These are phyloP conservation scores for Dipodomys stephensi DNA, from an alignment of 2,113 vertebrate genomes.

Conservation along the genomic window DNA sequence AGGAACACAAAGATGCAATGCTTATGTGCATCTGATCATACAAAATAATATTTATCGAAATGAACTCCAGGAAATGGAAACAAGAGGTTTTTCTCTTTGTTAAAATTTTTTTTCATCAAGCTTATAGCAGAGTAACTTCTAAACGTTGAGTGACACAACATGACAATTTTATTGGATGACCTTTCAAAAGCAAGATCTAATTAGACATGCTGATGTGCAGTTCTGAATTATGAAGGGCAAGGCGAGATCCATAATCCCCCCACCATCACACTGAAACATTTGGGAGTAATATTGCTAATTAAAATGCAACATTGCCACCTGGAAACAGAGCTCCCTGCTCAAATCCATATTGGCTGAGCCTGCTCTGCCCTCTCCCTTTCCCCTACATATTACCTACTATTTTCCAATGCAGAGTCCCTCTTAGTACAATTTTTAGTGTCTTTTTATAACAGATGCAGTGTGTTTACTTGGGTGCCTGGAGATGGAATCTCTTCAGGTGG, in stretches of 20 bases:
- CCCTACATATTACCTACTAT: background rate
- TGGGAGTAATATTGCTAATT: constrained; percentile 73
- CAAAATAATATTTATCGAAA: too few relatives aligned
- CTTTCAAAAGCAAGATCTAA: constrained; percentile 80
- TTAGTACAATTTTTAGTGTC: constrained; percentile 42
- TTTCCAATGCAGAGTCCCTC: constrained; percentile 9
- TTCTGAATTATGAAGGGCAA: constrained; percentile 74
- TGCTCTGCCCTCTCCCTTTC: background rate
- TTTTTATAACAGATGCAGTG: constrained; percentile 58
- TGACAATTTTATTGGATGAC: constrained; percentile 79
- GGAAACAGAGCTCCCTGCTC: background rate
- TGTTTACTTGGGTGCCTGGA: constrained; percentile 63
- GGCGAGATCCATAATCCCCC: constrained; percentile 66
- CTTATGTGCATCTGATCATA: too few relatives aligned
- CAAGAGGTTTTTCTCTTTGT: too few relatives aligned
- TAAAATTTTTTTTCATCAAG: background rate
- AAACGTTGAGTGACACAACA: constrained; percentile 71
- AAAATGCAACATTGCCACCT: constrained; percentile 57
- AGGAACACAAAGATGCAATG: too few relatives aligned
- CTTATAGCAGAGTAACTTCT: constrained; percentile 59
- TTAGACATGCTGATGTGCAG: constrained; percentile 71
- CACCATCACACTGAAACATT: constrained; percentile 52
- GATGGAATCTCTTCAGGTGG: constrained; percentile 68
- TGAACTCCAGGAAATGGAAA: too few relatives aligned
- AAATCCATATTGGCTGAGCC: background rate